Conservation (phyloP, 2,113 vertebrate species). For the Cyanoliseus patagonus region DNA sequence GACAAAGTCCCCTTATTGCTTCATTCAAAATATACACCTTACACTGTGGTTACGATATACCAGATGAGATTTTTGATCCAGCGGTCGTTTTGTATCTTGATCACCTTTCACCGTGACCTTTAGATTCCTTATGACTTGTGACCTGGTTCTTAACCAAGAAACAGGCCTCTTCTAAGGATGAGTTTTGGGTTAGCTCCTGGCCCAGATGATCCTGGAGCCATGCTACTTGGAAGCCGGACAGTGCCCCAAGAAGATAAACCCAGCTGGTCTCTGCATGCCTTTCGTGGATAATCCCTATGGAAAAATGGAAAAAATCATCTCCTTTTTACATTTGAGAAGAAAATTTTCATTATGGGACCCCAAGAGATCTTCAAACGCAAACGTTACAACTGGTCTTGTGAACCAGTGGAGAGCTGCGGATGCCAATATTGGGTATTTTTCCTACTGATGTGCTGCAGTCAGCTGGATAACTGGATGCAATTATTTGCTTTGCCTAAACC, state of each 20-base stretch:
- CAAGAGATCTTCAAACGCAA: neutral
- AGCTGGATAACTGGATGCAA: neutral
- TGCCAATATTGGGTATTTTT: neutral
- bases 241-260: neutral
- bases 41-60: neutral
- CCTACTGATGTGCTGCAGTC: neutral
- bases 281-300: neutral
- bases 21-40: conserved; percentile 18
- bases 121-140: conserved; percentile 6
- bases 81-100: conserved; percentile 30
- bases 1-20: neutral
- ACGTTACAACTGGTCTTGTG: neutral
- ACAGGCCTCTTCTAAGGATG: neutral
- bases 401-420: neutral
- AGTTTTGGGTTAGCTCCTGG: neutral
- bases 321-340: neutral
- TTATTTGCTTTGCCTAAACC: neutral
- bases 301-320: neutral
- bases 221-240: neutral
- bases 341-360: neutral
- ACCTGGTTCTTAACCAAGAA: neutral
- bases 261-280: neutral
- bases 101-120: conserved; percentile 1
- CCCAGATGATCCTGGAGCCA: neutral
- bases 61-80: neutral